Base-by-base conservation (phyloP, 2,888 invertebrate species). In the Pecten maximus region DNA sequence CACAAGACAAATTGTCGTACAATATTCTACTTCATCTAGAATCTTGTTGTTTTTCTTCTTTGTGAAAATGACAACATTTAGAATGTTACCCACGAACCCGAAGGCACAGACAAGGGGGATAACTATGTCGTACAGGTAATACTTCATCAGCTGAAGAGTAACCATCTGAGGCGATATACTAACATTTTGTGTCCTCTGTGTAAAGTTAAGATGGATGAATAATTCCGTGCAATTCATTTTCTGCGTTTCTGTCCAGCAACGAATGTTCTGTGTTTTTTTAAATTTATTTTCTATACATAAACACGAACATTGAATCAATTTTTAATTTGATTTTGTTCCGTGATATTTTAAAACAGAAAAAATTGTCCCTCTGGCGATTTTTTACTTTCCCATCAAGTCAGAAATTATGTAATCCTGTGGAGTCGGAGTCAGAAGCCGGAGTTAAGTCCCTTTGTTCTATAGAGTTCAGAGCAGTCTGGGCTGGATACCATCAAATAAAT, bases 21-120 rank as follows among this genome's bases (percentile, higher is more conserved):
- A 98, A 44, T 98, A 98, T 93, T 98, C 97, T 97, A 98, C 98
- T 95, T 98, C 98, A 93, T 98, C 98, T 90, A 96, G 74, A 16
- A 93, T 93, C 40, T 94, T 93, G 40, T 93, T 93, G 15, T 94
- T 93, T 89, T 94, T 94, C 90, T 96, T 96, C 93, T 98, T 97
- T 87, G 98, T 98, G 92, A 98, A 97, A 15, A 98, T 98, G 93
- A 98, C 97, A 93, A 98, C 97, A 97, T 98, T 98, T 92, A 98
- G 97, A 88, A 98, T 97, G 96, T 98, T 98, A 74, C 98, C 98
- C 91, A 98, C 97, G 94, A 98, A 98, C 88, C 98, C 98, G 91
- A 98, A 97, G 90, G 97, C 97, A 96, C 98, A 98, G 94, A 98
- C 98, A 92, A 97, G 97, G 91, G 98, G 98, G 93, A 98, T 96